Conservation (phyloP, 2,888 invertebrate genomes). For the Capitulum mitella region DNA sequence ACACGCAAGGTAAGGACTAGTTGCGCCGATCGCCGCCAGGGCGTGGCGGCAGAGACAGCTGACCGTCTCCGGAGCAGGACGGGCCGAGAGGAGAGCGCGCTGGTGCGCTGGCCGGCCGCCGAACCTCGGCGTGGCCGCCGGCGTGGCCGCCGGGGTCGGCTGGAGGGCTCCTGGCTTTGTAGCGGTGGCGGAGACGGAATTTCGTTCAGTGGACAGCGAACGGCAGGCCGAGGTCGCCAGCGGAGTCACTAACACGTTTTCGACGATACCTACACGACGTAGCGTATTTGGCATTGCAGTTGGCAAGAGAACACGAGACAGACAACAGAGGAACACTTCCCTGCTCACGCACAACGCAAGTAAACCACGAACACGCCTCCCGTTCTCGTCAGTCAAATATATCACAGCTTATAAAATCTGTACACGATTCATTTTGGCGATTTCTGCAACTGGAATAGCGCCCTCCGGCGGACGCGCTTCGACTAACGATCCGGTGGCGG, state of each 20-base stretch:
- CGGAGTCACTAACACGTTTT: neutral
- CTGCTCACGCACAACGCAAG: neutral
- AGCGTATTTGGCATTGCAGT: constrained; percentile 18
- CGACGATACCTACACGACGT: neutral
- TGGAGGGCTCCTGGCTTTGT: no score
- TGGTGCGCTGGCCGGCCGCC: no score
- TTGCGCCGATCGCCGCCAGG: neutral
- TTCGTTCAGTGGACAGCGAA: neutral
- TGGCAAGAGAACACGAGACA: constrained; percentile 19
- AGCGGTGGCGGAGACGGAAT: neutral
- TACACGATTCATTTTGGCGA: constrained; percentile 18
- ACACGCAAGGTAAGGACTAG: constrained; percentile 16
- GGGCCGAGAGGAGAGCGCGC: no score
- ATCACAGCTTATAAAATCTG: constrained; percentile 24
- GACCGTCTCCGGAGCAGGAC: no score
- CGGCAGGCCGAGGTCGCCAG: no score
- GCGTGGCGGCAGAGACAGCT: neutral
- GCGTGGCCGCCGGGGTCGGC: no score
- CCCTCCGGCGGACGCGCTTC: neutral
- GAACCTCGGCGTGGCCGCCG: no score
- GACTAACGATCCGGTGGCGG: neutral
- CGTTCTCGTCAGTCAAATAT: neutral
- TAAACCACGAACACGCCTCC: neutral
- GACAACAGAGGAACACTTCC: neutral
- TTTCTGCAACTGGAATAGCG: constrained; percentile 17